Conservation (phyloP, 2,113 vertebrate genomes). For the Asarcornis scutulata region DNA sequence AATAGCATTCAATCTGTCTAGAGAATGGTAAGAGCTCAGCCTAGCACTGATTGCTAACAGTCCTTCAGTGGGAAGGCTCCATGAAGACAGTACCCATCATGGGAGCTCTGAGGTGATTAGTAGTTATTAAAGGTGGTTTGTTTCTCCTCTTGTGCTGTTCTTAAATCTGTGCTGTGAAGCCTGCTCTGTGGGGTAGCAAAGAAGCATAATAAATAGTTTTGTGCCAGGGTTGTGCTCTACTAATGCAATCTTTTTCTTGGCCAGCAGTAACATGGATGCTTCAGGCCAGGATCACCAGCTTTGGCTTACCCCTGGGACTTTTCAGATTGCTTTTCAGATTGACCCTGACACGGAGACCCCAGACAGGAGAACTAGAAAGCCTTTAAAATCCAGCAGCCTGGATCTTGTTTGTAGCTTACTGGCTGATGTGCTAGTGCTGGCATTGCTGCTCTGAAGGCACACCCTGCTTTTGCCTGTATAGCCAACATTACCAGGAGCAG, state of each 20-base stretch:
- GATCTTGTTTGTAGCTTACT: neutral
- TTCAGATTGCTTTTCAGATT: neutral
- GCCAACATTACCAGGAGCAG: neutral
- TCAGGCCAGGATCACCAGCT: neutral
- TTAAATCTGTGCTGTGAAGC: neutral
- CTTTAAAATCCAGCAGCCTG: neutral
- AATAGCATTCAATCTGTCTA: neutral
- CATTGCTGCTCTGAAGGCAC: neutral
- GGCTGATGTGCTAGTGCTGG: neutral
- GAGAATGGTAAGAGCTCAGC: neutral
- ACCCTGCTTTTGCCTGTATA: neutral
- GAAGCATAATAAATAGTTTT: neutral
- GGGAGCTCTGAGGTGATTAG: neutral
- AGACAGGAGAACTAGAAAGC: neutral
- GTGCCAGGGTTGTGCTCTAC: neutral
- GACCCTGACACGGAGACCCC: neutral
- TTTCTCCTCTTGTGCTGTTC: neutral
- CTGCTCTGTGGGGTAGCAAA: neutral
- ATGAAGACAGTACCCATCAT: neutral
- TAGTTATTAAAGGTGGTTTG: neutral
- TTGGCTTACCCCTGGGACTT: neutral
- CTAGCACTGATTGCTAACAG: neutral
- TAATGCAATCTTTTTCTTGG: neutral
- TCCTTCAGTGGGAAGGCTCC: neutral
- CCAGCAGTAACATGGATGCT: neutral